A percentile compares a stretch with the other conserved stretches of the same genome.
Evolutionary conservation across 2,113 vertebrate species (phyloP).

Genomic region (Chionodraco myersi): DNA sequence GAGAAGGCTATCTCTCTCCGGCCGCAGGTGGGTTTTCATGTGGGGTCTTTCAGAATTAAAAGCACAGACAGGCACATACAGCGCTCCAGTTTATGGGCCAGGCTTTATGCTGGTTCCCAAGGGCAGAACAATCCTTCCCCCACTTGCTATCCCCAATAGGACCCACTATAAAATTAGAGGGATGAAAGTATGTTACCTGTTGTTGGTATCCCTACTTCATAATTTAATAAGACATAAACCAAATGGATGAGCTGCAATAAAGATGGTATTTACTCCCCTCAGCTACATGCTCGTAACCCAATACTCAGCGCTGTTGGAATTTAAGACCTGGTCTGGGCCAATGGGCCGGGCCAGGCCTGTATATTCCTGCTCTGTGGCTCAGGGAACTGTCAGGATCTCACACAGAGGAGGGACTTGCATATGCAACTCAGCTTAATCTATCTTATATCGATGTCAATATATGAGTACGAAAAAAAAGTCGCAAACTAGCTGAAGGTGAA

Average conservation of each 20-base stretch:
- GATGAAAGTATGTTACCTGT: constrained; percentile 52
- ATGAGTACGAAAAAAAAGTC: too few species aligned
- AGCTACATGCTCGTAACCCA: constrained; percentile 67
- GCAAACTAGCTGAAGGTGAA: neutral
- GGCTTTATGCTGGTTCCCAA: constrained; percentile 41
- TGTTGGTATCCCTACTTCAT: constrained; percentile 68
- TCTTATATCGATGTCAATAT: neutral
- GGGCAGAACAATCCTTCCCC: constrained; percentile 35
- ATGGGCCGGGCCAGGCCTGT: constrained; percentile 42
- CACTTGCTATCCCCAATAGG: constrained; percentile 30
- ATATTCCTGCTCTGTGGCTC: constrained; percentile 48
- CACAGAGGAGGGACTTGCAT: constrained; percentile 2
- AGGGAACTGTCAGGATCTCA: constrained; percentile 28
- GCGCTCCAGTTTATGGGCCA: constrained; percentile 42
- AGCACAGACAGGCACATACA: constrained; percentile 33
- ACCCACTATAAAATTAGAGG: constrained; percentile 57
- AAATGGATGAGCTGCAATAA: constrained; percentile 80
- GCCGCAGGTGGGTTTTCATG: constrained; percentile 53
- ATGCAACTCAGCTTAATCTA: neutral
- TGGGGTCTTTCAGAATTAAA: constrained; percentile 42
- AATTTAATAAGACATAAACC: constrained; percentile 79
- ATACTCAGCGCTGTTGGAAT: constrained; percentile 61
- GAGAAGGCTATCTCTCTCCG: neutral
- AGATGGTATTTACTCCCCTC: constrained; percentile 71
- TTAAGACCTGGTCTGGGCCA: constrained; percentile 67